phyloP scores from a whole-genome alignment of 2,888 invertebrate genomes.

The Diaperis boleti region DNA sequence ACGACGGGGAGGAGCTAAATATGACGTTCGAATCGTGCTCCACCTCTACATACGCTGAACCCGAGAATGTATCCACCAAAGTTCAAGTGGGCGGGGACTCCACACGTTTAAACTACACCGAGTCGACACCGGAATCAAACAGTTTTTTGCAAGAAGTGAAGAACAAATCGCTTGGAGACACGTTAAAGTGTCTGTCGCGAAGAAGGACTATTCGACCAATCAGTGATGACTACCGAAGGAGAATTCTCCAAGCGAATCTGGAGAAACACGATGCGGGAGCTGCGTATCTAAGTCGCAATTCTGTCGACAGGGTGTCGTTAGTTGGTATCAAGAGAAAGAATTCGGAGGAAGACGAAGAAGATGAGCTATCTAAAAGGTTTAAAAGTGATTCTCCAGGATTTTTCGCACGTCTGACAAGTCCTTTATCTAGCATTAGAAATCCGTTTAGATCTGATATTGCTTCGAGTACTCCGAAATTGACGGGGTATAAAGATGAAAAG shows the following conservation, averaged over 20 bases:
- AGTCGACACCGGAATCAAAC: constrained; percentile 44
- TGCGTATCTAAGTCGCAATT: constrained; percentile 31
- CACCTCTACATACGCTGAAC: neutral
- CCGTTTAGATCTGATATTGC: constrained; percentile 51
- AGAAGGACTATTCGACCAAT: constrained; percentile 53
- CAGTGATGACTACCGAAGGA: constrained; percentile 51
- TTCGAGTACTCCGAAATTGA: constrained; percentile 60
- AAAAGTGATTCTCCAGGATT: constrained; percentile 53
- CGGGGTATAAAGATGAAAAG: constrained; percentile 57
- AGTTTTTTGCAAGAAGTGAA: constrained; percentile 51
- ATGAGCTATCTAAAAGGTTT: constrained; percentile 54
- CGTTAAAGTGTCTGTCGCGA: constrained; percentile 52
- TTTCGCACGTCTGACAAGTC: constrained; percentile 57
- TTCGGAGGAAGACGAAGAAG: constrained; percentile 53
- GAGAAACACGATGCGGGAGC: constrained; percentile 46
- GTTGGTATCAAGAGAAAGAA: constrained; percentile 57
- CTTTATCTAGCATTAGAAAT: constrained; percentile 55
- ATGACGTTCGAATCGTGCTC: constrained; percentile 37
- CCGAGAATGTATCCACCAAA: constrained; percentile 55
- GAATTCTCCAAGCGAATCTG: constrained; percentile 22
- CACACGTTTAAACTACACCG: constrained; percentile 55
- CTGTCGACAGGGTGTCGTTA: constrained; percentile 50
- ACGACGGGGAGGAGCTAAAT: constrained; percentile 18
- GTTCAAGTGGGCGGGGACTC: constrained; percentile 59
- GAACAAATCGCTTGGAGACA: constrained; percentile 56